A percentile compares a stretch with the other conserved stretches of the same genome.
Conservation (phyloP, 2,113 vertebrate species). For the Callopanchax toddi region DNA sequence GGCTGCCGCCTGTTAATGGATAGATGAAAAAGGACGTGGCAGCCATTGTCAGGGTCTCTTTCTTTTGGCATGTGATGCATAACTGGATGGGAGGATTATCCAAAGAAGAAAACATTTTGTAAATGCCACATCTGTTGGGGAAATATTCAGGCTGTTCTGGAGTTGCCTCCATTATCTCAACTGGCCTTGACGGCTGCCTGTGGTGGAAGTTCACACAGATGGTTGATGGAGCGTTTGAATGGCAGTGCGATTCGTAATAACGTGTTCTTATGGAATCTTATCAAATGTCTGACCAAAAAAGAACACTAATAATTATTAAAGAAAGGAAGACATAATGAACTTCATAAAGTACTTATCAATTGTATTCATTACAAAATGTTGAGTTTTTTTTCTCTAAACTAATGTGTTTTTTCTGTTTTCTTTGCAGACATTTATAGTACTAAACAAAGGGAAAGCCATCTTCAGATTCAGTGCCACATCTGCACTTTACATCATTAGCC, state of each 20-base stretch:
- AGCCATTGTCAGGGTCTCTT: slow-evolving; percentile 71
- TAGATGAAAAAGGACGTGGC: slow-evolving; percentile 63
- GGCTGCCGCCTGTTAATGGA: slow-evolving; percentile 53
- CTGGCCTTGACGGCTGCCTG: slow-evolving; percentile 21
- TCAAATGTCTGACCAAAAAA: no score
- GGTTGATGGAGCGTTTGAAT: slow-evolving; percentile 30
- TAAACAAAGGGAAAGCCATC: slow-evolving; percentile 98
- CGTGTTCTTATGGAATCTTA: no score
- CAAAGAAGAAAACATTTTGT: slow-evolving; percentile 73
- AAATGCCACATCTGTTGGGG: slow-evolving; percentile 76
- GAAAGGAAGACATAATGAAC: no score
- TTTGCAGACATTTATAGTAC: slow-evolving; percentile 95
- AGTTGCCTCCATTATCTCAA: slow-evolving; percentile 60
- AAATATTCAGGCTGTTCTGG: slow-evolving; percentile 61
- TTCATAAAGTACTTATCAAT: no score
- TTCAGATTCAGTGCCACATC: slow-evolving; percentile 99
- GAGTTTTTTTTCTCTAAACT: not conserved
- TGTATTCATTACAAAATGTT: no score
- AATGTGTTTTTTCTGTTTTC: slow-evolving; percentile 63
- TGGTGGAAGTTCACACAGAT: slow-evolving; percentile 36
- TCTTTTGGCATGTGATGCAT: slow-evolving; percentile 71
- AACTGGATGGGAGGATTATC: slow-evolving; percentile 73
- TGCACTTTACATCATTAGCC: slow-evolving; percentile 92
- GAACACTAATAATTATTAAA: no score
- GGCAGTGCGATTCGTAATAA: no score